phyloP scores from a whole-genome alignment of 2,888 invertebrate species.

The Cheilosia pagana region DNA sequence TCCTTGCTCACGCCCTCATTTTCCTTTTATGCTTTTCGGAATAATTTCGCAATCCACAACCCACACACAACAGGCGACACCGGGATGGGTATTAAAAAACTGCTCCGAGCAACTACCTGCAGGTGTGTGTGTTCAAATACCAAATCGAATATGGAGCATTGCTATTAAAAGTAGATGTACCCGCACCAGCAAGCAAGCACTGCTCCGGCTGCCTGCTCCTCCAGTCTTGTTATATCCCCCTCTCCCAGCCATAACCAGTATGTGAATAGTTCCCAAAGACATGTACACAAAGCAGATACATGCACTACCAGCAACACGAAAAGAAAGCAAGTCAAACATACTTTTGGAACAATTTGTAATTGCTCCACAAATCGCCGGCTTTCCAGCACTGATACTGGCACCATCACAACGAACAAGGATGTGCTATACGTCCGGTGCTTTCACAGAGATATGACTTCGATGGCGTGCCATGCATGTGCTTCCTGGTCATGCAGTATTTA shows the following conservation, averaged over 20 bases:
- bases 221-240: too few relatives aligned
- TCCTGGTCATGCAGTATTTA: conserved; percentile 54
- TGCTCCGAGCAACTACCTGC: conserved; percentile 10
- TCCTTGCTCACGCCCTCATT: conserved; percentile 51
- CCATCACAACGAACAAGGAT: conserved; percentile 37
- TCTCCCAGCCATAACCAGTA: conserved; percentile 46
- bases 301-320: conserved; percentile 27
- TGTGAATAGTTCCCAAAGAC: conserved; percentile 48
- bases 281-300: conserved; percentile 27
- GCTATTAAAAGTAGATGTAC: conserved; percentile 49
- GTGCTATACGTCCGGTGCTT: conserved; percentile 53
- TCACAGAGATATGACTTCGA: conserved; percentile 55
- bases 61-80: neutral
- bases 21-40: conserved; percentile 22
- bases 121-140: conserved; percentile 50
- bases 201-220: conserved; percentile 9
- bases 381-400: conserved; percentile 19
- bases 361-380: conserved; percentile 56
- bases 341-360: conserved; percentile 70
- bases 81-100: conserved; percentile 7
- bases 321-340: conserved; percentile 64
- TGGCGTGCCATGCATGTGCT: conserved; percentile 34
- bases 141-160: conserved; percentile 60
- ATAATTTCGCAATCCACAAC: conserved; percentile 17
- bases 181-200: conserved; percentile 25